phyloP scores from a whole-genome alignment of 2,797 vertebrate species.

The Acanthurus tractus region DNA sequence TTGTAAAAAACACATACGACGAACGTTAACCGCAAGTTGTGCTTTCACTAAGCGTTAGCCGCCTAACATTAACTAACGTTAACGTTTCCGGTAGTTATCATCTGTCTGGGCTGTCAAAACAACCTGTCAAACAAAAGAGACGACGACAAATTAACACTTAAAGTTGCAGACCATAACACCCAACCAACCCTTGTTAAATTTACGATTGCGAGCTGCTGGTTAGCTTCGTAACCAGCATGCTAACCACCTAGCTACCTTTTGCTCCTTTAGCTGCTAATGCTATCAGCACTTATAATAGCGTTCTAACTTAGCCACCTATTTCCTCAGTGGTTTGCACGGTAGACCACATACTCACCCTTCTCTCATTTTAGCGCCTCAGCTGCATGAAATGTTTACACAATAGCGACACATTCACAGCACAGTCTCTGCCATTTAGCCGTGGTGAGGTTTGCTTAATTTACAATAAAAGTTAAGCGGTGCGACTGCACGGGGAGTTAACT shows the following conservation, averaged over 20 bases:
- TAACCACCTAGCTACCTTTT: constrained; percentile 19
- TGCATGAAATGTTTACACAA: constrained; percentile 15
- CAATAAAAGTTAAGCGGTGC: not conserved
- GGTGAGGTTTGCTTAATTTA: not conserved
- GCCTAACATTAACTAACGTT: not conserved
- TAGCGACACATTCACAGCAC: not conserved
- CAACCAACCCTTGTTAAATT: rapidly evolving
- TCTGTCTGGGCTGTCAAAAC: constrained; percentile 1
- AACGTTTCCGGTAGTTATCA: not conserved
- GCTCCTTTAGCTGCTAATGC: constrained; percentile 11
- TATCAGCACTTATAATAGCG: constrained; percentile 25
- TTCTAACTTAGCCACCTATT: constrained; percentile 42
- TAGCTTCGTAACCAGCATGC: constrained; percentile 22
- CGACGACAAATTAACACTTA: not conserved
- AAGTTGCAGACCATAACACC: not conserved
- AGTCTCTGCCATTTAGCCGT: constrained; percentile 40
- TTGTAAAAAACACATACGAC: not conserved
- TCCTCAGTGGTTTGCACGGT: constrained; percentile 21
- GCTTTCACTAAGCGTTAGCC: not conserved
- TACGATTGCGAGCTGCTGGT: not conserved
- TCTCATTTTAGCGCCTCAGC: constrained; percentile 71
- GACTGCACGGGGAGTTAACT: constrained; percentile 12
- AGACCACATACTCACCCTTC: constrained; percentile 73
- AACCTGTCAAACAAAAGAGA: not conserved
- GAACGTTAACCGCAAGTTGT: not conserved